Evolutionary conservation across 2,797 vertebrate genomes (phyloP).

Genomic region (Propithecus deckenii): DNA sequence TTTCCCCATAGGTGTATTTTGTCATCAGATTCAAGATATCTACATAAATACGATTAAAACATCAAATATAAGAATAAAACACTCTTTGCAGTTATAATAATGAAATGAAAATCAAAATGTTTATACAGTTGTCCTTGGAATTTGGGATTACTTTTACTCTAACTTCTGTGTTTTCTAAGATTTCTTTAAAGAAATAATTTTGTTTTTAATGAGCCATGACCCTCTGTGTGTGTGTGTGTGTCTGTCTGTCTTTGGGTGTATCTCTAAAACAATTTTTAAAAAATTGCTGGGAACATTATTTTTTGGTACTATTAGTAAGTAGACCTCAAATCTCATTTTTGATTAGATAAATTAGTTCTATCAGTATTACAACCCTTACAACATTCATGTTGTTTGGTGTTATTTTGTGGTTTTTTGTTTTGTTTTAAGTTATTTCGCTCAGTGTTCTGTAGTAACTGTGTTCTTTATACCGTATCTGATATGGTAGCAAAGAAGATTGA

Average conservation of each 20-base stretch:
- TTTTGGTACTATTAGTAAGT: background rate
- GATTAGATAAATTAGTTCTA: background rate
- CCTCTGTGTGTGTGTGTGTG: background rate
- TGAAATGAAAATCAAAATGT: constrained; percentile 18
- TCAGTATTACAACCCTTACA: background rate
- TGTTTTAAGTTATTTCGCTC: background rate
- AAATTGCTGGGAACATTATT: background rate
- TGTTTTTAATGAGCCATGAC: background rate
- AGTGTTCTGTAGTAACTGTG: background rate
- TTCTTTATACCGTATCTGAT: background rate
- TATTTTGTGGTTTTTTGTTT: background rate
- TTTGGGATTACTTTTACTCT: background rate
- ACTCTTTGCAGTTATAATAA: background rate
- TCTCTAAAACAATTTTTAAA: background rate
- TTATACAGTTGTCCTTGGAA: background rate
- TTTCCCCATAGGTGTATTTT: background rate
- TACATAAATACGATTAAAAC: background rate
- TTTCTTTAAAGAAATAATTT: background rate
- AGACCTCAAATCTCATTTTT: background rate
- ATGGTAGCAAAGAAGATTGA: background rate
- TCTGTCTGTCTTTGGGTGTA: background rate
- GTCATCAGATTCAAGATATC: background rate
- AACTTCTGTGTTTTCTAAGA: background rate
- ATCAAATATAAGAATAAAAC: background rate
- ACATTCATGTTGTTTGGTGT: background rate